Percentiles rank a stretch among this genome's conserved stretches.
These are phyloP conservation scores for Hoplostethus atlanticus DNA, from an alignment of 2,797 vertebrate genomes.

Conservation along the genomic window DNA sequence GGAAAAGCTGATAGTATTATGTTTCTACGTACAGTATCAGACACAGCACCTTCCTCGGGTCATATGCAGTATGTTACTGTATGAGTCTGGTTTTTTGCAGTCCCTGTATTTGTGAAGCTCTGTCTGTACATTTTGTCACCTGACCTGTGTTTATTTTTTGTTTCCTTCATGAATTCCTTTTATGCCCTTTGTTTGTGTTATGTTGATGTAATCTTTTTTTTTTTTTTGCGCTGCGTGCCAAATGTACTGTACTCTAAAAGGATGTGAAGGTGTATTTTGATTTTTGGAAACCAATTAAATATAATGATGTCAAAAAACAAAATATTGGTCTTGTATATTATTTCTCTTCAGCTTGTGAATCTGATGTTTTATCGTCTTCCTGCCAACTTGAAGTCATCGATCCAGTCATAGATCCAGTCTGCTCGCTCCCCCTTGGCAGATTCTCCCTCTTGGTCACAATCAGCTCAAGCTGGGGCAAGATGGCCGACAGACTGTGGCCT, in stretches of 20 bases:
- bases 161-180: conserved; percentile 70
- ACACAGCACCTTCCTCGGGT: conserved; percentile 55
- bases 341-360: background rate
- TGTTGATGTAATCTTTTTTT: conserved; percentile 78
- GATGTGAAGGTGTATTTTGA: conserved; percentile 95
- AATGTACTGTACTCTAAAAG: conserved; percentile 98
- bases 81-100: conserved; percentile 68
- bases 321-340: background rate
- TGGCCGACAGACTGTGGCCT: too few relatives aligned
- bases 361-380: too few relatives aligned
- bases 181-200: conserved; percentile 89
- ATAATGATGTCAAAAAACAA: conserved; percentile 86
- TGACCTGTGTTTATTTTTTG: conserved; percentile 76
- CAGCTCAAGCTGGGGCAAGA: too few relatives aligned
- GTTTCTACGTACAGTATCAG: conserved; percentile 53
- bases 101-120: conserved; percentile 90
- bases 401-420: too few relatives aligned
- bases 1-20: conserved; percentile 86
- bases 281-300: conserved; percentile 93
- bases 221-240: conserved; percentile 90
- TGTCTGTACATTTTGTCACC: conserved; percentile 87
- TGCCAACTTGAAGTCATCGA: too few relatives aligned
- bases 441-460: too few relatives aligned
- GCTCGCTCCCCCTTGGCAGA: too few relatives aligned
- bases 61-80: conserved; percentile 61